phyloP scores from a whole-genome alignment of 1,140 invertebrate species.

The Mercenaria mercenaria region DNA sequence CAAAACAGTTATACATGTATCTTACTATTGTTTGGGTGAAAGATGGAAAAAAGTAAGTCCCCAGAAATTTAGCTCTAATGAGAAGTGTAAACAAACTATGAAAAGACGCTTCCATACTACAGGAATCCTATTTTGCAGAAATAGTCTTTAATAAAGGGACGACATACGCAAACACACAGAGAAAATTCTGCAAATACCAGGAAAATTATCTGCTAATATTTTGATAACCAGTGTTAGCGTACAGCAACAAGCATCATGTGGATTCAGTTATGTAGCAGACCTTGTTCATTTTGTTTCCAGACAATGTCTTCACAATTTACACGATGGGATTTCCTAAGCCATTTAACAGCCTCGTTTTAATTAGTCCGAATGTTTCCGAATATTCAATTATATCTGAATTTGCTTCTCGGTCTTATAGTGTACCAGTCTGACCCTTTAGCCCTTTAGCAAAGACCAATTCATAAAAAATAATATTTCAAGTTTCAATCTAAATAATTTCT shows the following conservation, averaged over 20 bases:
- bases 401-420: no score
- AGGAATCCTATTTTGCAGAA: background rate
- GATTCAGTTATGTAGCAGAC: background rate
- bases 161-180: background rate
- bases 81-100: no score
- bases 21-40: no score
- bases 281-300: background rate
- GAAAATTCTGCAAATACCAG: conserved; percentile 15
- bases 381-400: no score
- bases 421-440: no score
- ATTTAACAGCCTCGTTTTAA: background rate
- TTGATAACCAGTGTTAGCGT: background rate
- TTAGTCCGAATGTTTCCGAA: background rate
- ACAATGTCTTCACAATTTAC: background rate
- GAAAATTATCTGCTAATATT: conserved; percentile 11
- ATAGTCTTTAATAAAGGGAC: background rate
- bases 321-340: background rate
- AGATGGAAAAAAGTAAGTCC: no score
- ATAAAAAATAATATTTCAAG: no score
- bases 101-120: no score
- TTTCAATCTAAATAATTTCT: no score
- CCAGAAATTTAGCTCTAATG: no score
- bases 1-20: no score
- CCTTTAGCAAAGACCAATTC: no score
- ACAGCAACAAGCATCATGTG: background rate